Evolutionary conservation across 1,140 invertebrate genomes (phyloP).

Genomic region (Globodera rostochiensis): DNA sequence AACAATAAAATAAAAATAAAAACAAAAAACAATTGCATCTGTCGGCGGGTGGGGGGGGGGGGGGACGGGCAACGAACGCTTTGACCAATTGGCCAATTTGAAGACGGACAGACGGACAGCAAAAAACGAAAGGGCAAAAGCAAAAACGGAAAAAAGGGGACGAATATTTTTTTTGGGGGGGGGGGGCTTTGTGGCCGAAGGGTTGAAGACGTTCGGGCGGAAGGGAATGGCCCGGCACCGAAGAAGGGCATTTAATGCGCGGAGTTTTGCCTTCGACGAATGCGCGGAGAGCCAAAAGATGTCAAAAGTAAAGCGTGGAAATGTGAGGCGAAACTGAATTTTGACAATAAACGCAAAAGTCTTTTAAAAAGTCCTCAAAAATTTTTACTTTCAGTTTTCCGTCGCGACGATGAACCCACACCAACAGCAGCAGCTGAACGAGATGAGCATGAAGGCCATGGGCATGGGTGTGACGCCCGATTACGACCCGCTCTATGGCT

Average conservation of each 20-base stretch:
- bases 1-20: neutral
- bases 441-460: constrained; percentile 15
- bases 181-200: too few relatives aligned
- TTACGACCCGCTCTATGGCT: neutral
- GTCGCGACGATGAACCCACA: neutral
- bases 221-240: neutral
- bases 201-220: too few relatives aligned
- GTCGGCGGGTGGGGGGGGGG: too few relatives aligned
- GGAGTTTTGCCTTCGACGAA: too few relatives aligned
- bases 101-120: neutral
- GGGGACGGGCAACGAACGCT: neutral
- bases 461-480: neutral
- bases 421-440: constrained; percentile 2
- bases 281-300: too few relatives aligned
- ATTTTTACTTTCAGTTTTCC: neutral
- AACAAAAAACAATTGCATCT: neutral
- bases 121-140: neutral
- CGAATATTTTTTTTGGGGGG: too few relatives aligned
- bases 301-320: too few relatives aligned
- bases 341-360: neutral
- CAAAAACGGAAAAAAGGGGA: too few relatives aligned
- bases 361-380: neutral
- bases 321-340: too few relatives aligned
- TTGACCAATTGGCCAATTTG: neutral
- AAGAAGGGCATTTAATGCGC: too few relatives aligned